Evolutionary conservation across 2,888 invertebrate genomes (phyloP).

Genomic region (Caenorhabditis afra): DNA sequence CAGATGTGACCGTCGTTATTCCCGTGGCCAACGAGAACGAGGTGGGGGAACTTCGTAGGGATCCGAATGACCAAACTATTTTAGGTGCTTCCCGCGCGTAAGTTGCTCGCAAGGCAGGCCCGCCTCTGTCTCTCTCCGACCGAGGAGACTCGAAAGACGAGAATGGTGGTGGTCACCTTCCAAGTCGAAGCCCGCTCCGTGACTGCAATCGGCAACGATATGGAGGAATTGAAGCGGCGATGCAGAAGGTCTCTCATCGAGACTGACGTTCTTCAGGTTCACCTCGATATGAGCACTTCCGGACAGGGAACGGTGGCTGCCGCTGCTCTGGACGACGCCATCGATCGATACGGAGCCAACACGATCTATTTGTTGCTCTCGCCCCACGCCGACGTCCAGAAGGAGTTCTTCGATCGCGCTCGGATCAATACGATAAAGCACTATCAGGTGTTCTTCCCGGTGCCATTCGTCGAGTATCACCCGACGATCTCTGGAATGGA

Average conservation of each 20-base stretch:
- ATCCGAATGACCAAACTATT: not conserved
- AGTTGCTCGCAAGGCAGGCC: slow-evolving; percentile 87
- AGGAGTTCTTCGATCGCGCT: slow-evolving; percentile 92
- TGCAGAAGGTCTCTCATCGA: slow-evolving; percentile 75
- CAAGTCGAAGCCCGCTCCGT: slow-evolving; percentile 69
- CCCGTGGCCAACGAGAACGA: slow-evolving; percentile 82
- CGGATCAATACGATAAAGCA: slow-evolving; percentile 94
- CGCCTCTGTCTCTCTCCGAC: slow-evolving; percentile 85
- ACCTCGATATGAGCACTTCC: slow-evolving; percentile 37
- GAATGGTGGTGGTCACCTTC: slow-evolving; percentile 74
- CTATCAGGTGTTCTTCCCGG: slow-evolving; percentile 92
- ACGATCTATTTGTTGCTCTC: slow-evolving; percentile 76
- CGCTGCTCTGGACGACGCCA: slow-evolving; percentile 77
- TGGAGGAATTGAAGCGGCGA: slow-evolving; percentile 76
- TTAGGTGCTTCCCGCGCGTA: slow-evolving; percentile 83
- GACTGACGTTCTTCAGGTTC: slow-evolving; percentile 71
- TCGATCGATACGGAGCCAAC: slow-evolving; percentile 78
- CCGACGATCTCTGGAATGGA: slow-evolving; percentile 83
- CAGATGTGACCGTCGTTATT: slow-evolving; percentile 88
- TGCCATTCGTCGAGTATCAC: slow-evolving; percentile 91
- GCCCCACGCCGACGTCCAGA: slow-evolving; percentile 85
- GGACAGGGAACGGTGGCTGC: slow-evolving; percentile 56
- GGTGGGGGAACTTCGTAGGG: slow-evolving; percentile 16
- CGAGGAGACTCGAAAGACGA: slow-evolving; percentile 72
- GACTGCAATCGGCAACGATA: slow-evolving; percentile 71